Conservation (phyloP, 2,888 invertebrate species). For the Bellardia bayeri region DNA sequence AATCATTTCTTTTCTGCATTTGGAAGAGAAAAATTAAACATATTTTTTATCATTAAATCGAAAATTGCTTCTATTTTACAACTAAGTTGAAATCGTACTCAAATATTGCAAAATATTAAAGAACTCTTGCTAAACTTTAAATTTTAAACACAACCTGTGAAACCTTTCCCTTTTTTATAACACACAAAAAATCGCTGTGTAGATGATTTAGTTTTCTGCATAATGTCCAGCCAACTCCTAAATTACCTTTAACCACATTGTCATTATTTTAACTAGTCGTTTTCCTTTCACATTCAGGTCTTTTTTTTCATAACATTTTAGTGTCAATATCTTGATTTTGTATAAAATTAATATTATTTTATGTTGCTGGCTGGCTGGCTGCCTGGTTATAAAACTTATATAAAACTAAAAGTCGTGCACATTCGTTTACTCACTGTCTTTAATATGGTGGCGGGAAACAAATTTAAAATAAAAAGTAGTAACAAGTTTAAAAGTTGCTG, state of each 20-base stretch:
- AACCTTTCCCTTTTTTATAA: no score
- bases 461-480: not conserved
- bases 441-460: not conserved
- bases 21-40: no score
- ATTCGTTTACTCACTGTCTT: slow-evolving; percentile 2
- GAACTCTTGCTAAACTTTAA: no score
- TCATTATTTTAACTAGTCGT: slow-evolving; percentile 15
- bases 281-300: not conserved
- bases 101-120: no score
- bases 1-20: no score
- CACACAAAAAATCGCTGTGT: not conserved
- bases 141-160: no score
- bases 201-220: not conserved
- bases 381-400: not conserved
- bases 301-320: not conserved
- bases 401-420: slow-evolving; percentile 31
- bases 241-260: slow-evolving; percentile 53
- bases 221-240: slow-evolving; percentile 23
- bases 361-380: not conserved
- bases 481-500: slow-evolving; percentile 51
- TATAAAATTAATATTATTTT: slow-evolving; percentile 61
- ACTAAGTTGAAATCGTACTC: no score
- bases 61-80: no score
- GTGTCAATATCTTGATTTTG: slow-evolving; percentile 61
- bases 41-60: no score